phyloP scores from a whole-genome alignment of 2,797 vertebrate genomes.

The Urocyon cinereoargenteus region DNA sequence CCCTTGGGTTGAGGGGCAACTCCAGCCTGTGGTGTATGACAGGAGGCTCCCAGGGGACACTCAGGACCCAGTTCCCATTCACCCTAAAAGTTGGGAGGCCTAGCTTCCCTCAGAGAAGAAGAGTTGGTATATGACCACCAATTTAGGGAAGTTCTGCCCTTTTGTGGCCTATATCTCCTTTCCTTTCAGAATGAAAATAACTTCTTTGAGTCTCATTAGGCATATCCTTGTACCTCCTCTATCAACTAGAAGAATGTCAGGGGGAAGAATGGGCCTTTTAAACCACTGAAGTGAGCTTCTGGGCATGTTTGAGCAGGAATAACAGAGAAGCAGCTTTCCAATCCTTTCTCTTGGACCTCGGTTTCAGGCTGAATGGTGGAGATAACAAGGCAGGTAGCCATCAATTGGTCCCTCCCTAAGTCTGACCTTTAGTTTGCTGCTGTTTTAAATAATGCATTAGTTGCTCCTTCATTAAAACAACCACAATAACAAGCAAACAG shows the following conservation, averaged over 20 bases:
- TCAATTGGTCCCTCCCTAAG: neutral
- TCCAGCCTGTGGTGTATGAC: rapidly evolving
- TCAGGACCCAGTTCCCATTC: neutral
- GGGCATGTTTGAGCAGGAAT: neutral
- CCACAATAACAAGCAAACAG: neutral
- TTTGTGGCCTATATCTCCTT: neutral
- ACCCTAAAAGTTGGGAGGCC: neutral
- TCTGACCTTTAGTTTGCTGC: neutral
- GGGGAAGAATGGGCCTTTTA: neutral
- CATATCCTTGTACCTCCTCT: neutral
- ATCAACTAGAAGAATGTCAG: neutral
- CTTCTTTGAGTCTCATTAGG: neutral
- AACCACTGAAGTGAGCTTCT: neutral
- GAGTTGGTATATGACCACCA: neutral
- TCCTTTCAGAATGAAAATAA: neutral
- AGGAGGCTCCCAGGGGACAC: neutral
- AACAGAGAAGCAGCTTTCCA: neutral
- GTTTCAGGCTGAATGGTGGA: neutral
- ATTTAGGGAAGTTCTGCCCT: neutral
- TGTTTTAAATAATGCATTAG: neutral
- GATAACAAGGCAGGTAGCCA: neutral
- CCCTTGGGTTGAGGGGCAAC: neutral
- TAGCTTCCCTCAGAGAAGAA: neutral
- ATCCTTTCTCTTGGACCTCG: neutral
- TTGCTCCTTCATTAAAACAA: neutral